Conservation (phyloP, 2,113 vertebrate genomes). For the Trogon melanurus region DNA sequence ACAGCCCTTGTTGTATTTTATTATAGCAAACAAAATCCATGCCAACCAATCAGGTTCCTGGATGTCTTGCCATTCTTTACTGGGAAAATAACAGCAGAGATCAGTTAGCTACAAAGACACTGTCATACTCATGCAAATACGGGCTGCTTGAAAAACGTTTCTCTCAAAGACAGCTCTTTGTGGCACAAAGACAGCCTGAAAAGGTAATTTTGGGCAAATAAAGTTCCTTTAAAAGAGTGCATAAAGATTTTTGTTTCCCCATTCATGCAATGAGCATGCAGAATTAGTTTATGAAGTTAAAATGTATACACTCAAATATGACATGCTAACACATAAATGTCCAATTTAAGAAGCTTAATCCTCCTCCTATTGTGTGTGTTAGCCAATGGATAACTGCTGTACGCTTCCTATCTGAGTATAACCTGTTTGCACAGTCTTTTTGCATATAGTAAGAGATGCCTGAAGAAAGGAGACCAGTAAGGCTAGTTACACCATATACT, state of each 20-base stretch:
- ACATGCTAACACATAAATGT: neutral
- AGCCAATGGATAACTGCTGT: neutral
- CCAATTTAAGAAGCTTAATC: neutral
- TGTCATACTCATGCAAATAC: neutral
- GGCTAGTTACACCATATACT: neutral
- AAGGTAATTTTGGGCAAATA: neutral
- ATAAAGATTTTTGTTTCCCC: neutral
- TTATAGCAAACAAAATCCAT: conserved; percentile 77
- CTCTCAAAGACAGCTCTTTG: neutral
- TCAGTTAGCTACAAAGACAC: neutral
- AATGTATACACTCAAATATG: neutral
- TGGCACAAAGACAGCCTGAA: neutral
- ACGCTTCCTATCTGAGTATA: neutral
- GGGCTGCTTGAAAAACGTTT: neutral
- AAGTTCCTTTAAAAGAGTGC: neutral
- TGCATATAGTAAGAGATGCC: neutral
- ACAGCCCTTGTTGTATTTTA: conserved; percentile 79
- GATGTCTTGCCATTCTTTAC: conserved; percentile 38
- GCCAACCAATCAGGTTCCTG: conserved; percentile 71
- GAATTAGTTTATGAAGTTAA: neutral
- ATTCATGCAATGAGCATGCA: neutral
- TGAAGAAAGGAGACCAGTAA: neutral
- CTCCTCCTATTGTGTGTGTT: neutral
- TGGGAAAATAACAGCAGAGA: conserved; percentile 44
- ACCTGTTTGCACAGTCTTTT: neutral